Evolutionary conservation across 2,888 invertebrate species (phyloP), one percentile per base, ranked within the genome.

Genomic region (Nyleta sp.): DNA sequence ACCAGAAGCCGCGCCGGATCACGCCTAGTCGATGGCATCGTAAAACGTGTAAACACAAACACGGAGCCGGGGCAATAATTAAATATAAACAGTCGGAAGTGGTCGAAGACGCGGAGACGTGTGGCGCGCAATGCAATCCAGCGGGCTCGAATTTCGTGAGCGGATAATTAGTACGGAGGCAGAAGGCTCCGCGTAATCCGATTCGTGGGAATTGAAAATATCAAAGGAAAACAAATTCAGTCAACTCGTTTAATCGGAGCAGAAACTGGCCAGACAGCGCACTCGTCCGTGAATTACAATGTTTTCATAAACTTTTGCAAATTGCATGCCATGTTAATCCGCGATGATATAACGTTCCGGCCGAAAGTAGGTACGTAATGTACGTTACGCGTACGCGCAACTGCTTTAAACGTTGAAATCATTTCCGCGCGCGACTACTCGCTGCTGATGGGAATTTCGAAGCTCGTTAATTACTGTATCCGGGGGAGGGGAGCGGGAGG

Each of bases 131-230:
- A 44, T 44, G 55, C 60, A 70, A 59, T 50, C 22, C 28, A 38
- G 24, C 35, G 6, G 59, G 28, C 38, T 59, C 22, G 42, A 60
- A 60, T 60, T 71, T 71, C 60, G 48, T 31, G 74, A 71, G 48
- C 20, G 38, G 64, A 79, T 81, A 81, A 83, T 83, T 80, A 81
- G 75, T 35, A 50, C 52, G 50, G 35, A 52, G 55, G 40, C 57
- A 11, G 33, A 8, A 11, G 24, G 42, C 28, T 8, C 33, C 44
- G 77, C 62, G 52, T 82, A 81, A 85, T 83, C 80, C 74, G 81
- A 84, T 85, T 83, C 81, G 55, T 62, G 20, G 24, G 57, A 80
- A 82, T 81, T 76, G 81, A 75, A 84, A 80, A 72, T 84, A 82
- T 84, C 81, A 84, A 81, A 79, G 81, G 62, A 67, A 65, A 62